Evolutionary conservation across 37 sponge, comb jelly and placozoan genomes (phyloP), one percentile per base, ranked within the genome.

Genomic region (Chondrilla cf. caribensis): DNA sequence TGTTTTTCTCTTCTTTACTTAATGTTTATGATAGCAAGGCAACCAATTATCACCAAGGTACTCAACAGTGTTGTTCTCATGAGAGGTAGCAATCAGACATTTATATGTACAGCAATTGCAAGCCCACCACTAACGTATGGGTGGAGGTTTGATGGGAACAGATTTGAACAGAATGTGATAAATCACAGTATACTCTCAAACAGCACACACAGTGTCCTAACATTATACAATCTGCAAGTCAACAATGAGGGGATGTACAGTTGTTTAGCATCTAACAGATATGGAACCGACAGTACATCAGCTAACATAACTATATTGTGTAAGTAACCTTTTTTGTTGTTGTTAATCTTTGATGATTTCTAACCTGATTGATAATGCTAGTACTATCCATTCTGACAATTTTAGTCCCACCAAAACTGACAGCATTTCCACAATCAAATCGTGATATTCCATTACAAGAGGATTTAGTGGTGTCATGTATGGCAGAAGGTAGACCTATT

Each of bases 251-350:
- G 76, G 44, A 42, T 21, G 21, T 73, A 73, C 76, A 73, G 0
- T 43, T 73, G 76, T 40, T 73, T 43, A 38, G 76, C 25, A 36
- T 73, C 76, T n/a, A 73, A 73, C 76, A 73, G 76, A 73, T 73
- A 43, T 73, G 76, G 76, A 6, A 18, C 25, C 9, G 76, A 39
- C 41, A 73, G 76, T 37, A 73, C 76, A 39, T 37, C 43, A 73
- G 76, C 43, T 73, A 38, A 21, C 39, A 19, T 73, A 25, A 73
- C 76, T 19, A 38, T 73, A 15, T 43, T 39, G 6, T 32, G 76
- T 73, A 4, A 33, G 68, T 67, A 33, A 31, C 31, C 4, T 67
- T 26, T n/a, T n/a, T n/a, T n/a, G n/a, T n/a, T n/a, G n/a, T n/a
- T n/a, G n/a, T n/a, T n/a, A n/a, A n/a, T n/a, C n/a, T n/a, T n/a